Evolutionary conservation across 2,888 invertebrate genomes (phyloP).

Genomic region (Diarsia rubi): DNA sequence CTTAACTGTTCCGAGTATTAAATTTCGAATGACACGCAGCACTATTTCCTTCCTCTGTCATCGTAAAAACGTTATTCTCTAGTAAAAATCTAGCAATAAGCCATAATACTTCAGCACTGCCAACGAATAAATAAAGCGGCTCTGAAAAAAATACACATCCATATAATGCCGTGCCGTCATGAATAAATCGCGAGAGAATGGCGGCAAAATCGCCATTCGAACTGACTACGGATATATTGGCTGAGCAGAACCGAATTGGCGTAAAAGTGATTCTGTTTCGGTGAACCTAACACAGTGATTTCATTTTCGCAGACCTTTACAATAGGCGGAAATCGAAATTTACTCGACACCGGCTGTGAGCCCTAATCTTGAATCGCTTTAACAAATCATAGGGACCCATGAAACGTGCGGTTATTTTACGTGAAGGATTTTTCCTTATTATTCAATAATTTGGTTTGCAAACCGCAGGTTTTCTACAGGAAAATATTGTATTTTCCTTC

Average conservation of each 20-base stretch:
- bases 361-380: slow-evolving; percentile 79
- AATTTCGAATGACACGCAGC: slow-evolving; percentile 52
- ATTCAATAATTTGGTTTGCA: slow-evolving; percentile 59
- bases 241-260: slow-evolving; percentile 76
- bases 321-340: slow-evolving; percentile 85
- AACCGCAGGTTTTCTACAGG: slow-evolving; percentile 59
- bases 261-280: slow-evolving; percentile 83
- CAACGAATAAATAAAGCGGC: slow-evolving; percentile 57
- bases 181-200: slow-evolving; percentile 65
- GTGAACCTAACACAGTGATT: slow-evolving; percentile 79
- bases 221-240: slow-evolving; percentile 74
- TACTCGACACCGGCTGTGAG: slow-evolving; percentile 76
- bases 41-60: slow-evolving; percentile 47
- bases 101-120: slow-evolving; percentile 56
- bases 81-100: slow-evolving; percentile 62
- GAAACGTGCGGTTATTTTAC: slow-evolving; percentile 66
- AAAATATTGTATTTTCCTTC: slow-evolving; percentile 53
- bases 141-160: slow-evolving; percentile 57
- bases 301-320: slow-evolving; percentile 80
- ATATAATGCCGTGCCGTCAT: slow-evolving; percentile 60
- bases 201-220: slow-evolving; percentile 71
- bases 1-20: slow-evolving; percentile 32
- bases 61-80: slow-evolving; percentile 57
- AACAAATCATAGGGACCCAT: slow-evolving; percentile 79
- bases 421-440: slow-evolving; percentile 53